These are phyloP conservation scores for Pyrochroa serraticornis DNA, from an alignment of 2,888 invertebrate genomes.

Conservation along the genomic window DNA sequence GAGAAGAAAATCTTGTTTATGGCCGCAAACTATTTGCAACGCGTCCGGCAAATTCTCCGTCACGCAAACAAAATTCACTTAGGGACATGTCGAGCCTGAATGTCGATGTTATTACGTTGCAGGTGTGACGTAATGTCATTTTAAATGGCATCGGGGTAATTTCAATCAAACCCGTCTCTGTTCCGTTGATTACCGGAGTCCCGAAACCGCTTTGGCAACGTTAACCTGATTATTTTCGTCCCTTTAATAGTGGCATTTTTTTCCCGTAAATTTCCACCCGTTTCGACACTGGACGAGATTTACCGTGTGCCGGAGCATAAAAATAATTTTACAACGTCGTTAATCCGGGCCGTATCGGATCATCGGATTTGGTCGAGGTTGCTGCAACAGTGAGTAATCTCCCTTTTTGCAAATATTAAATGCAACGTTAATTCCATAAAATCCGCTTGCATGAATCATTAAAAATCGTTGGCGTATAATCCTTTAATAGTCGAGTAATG, in stretches of 20 bases:
- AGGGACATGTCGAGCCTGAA: conserved; percentile 38
- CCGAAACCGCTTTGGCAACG: no score
- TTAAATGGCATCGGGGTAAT: conserved; percentile 29
- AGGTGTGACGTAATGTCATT: conserved; percentile 40
- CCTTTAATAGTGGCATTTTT: neutral
- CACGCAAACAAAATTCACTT: conserved; percentile 37
- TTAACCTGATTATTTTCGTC: no score
- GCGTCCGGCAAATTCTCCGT: conserved; percentile 32
- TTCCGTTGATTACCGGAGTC: conserved; percentile 21
- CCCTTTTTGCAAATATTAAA: conserved; percentile 22
- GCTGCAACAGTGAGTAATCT: conserved; percentile 17
- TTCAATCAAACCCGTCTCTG: conserved; percentile 31
- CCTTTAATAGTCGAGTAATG: conserved; percentile 25
- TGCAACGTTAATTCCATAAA: conserved; percentile 12
- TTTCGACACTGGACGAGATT: neutral
- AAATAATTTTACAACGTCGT: no score
- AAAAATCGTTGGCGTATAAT: conserved; percentile 22
- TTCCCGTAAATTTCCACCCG: no score
- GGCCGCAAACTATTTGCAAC: neutral
- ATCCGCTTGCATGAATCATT: conserved; percentile 12
- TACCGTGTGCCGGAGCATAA: no score
- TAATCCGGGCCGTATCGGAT: neutral
- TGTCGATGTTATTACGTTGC: conserved; percentile 43
- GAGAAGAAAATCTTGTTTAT: neutral
- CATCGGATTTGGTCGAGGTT: conserved; percentile 9